Evolutionary conservation across 1,140 invertebrate genomes (phyloP).

Genomic region (Cotesia glomerata): DNA sequence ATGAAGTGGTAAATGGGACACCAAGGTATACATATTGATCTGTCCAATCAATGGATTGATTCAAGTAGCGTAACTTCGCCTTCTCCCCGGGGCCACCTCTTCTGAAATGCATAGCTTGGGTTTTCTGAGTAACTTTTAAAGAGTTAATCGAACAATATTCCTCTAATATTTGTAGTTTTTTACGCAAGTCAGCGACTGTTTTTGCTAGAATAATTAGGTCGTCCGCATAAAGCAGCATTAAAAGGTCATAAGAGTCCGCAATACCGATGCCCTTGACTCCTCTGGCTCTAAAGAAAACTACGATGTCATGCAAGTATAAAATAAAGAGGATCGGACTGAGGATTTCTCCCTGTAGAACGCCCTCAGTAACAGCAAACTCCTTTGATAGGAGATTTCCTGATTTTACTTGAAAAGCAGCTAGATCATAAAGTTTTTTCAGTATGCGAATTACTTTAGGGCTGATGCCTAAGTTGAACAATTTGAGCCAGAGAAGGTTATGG

Average conservation of each 20-base stretch:
- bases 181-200: slow-evolving; percentile 19
- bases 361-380: slow-evolving; percentile 12
- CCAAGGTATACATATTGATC: too few species aligned
- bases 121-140: too few species aligned
- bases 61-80: too few species aligned
- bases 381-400: neutral
- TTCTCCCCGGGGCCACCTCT: too few species aligned
- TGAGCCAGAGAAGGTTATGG: slow-evolving; percentile 17
- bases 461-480: neutral
- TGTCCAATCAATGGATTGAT: too few species aligned
- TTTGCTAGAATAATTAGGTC: slow-evolving; percentile 35
- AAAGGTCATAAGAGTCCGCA: slow-evolving; percentile 21
- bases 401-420: slow-evolving; percentile 13
- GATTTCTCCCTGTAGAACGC: slow-evolving; percentile 35
- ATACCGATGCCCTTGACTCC: slow-evolving; percentile 25
- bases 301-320: slow-evolving; percentile 33
- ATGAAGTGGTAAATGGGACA: too few species aligned
- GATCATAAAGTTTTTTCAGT: neutral
- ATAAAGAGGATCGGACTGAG: slow-evolving; percentile 33
- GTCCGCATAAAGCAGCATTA: slow-evolving; percentile 35
- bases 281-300: slow-evolving; percentile 25
- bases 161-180: neutral
- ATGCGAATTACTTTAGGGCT: slow-evolving; percentile 17
- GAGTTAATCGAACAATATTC: too few species aligned
- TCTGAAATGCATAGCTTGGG: too few species aligned